Percentiles rank a stretch among this genome's conserved stretches.
phyloP scores from a whole-genome alignment of 2,113 vertebrate genomes.

The Suncus etruscus region DNA sequence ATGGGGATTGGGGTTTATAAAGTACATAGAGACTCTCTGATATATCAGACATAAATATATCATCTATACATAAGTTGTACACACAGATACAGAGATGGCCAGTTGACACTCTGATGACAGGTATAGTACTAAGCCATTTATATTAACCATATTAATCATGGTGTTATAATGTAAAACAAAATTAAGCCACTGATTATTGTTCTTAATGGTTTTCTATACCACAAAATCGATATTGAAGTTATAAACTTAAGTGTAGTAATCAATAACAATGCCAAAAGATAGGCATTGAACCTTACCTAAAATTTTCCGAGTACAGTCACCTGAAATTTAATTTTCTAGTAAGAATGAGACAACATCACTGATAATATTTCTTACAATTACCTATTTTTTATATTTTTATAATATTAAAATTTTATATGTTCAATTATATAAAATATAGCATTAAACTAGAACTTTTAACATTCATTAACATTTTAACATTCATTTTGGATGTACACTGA shows the following conservation, averaged over 20 bases:
- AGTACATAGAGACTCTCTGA: no score
- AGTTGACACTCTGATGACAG: no score
- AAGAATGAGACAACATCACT: not conserved
- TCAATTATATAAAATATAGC: not conserved
- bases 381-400: not conserved
- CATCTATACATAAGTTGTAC: no score
- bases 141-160: no score
- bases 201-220: not conserved
- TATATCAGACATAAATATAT: no score
- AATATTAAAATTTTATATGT: not conserved
- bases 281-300: not conserved
- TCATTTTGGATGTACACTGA: not conserved
- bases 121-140: no score
- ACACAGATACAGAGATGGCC: no score
- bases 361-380: not conserved
- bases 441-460: not conserved
- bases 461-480: no score
- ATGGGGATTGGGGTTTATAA: no score
- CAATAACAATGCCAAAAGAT: constrained; percentile 11
- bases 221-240: not conserved
- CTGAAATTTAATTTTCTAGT: not conserved
- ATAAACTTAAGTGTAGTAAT: not conserved
- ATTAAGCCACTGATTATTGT: not conserved
- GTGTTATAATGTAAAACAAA: no score
- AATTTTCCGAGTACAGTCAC: not conserved